Conservation (phyloP, 2,888 invertebrate species). For the Rhamnusium bicolor region DNA sequence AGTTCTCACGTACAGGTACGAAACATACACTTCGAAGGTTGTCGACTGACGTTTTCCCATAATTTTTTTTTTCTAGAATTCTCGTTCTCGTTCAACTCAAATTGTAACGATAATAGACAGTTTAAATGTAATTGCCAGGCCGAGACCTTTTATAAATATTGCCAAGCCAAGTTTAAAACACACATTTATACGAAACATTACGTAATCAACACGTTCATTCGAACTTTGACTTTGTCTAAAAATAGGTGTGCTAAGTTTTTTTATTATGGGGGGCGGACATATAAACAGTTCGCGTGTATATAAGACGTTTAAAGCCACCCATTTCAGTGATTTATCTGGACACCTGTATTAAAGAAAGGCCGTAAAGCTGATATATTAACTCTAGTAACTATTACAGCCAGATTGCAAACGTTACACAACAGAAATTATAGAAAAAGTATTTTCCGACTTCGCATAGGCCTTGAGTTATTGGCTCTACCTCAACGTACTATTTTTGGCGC, state of each 20-base stretch:
- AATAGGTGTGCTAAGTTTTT: not conserved
- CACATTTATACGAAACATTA: not conserved
- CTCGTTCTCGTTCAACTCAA: not conserved
- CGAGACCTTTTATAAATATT: not conserved
- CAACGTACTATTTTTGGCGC: not conserved
- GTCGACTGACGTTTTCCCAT: not conserved
- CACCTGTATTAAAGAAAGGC: not conserved
- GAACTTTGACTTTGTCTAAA: slow-evolving; percentile 21
- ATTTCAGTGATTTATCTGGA: not conserved
- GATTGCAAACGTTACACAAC: not conserved
- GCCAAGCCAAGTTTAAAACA: not conserved
- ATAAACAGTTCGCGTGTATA: not conserved
- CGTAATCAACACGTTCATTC: slow-evolving; percentile 5
- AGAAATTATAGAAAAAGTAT: not conserved
- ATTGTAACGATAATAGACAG: not conserved
- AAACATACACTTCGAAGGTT: not conserved
- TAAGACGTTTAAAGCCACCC: not conserved
- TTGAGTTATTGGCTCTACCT: not conserved
- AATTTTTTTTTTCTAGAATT: not conserved
- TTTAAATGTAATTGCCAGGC: not conserved
- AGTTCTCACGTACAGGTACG: not conserved
- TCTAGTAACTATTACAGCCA: not conserved
- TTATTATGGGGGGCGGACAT: not conserved
- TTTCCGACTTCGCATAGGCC: not conserved
- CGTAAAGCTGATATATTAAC: not conserved